Conservation (phyloP, 1,140 invertebrate species). For the Vanessa tameamea region DNA sequence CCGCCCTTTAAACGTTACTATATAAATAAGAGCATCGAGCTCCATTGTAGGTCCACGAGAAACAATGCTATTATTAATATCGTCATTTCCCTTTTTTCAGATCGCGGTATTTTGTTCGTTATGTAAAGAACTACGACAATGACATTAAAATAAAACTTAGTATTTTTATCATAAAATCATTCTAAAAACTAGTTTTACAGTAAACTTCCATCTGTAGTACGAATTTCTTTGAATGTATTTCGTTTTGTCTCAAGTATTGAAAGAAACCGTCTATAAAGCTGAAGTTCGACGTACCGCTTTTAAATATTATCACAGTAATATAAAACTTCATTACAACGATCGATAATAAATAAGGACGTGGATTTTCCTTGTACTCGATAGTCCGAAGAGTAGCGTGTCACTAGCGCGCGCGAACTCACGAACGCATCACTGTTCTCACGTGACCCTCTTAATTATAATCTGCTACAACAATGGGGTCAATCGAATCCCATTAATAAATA, state of each 20-base stretch:
- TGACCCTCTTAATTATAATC: constrained; percentile 75
- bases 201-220: too few species aligned
- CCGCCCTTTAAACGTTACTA: constrained; percentile 67
- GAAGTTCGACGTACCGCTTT: not conserved
- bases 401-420: constrained; percentile 60
- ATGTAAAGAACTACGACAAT: too few species aligned
- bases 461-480: constrained; percentile 58
- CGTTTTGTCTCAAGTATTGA: too few species aligned
- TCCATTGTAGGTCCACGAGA: constrained; percentile 38
- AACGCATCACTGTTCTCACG: constrained; percentile 64
- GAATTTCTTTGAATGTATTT: too few species aligned
- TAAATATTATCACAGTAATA: not conserved
- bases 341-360: constrained; percentile 2
- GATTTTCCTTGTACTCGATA: constrained; percentile 68
- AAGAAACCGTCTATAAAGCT: not conserved
- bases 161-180: too few species aligned
- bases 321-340: not conserved
- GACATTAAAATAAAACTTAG: too few species aligned
- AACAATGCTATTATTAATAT: constrained; percentile 2
- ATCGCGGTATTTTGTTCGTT: not conserved
- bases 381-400: constrained; percentile 65
- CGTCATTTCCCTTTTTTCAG: not conserved
- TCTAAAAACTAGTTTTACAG: too few species aligned
- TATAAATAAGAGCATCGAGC: constrained; percentile 65
- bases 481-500: constrained; percentile 36